Conservation (phyloP, 2,797 vertebrate species). For the Falco biarmicus region DNA sequence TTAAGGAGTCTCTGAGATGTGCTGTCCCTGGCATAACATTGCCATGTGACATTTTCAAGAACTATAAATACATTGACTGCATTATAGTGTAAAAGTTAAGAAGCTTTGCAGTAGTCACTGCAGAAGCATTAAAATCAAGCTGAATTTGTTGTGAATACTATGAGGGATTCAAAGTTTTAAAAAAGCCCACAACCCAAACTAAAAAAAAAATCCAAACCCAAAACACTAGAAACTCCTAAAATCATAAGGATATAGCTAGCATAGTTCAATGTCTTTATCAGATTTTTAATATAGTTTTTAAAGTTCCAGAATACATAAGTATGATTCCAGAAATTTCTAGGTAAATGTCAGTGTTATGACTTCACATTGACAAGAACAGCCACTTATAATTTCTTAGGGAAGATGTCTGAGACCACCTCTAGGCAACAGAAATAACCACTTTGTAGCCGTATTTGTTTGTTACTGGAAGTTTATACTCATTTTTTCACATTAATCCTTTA, state of each 20-base stretch:
- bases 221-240: background rate
- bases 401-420: slow-evolving; percentile 50
- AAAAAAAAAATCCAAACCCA: background rate
- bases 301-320: background rate
- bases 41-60: slow-evolving; percentile 59
- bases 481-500: slow-evolving; percentile 61
- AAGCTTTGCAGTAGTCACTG: slow-evolving; percentile 54
- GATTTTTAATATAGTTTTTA: background rate
- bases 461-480: slow-evolving; percentile 58
- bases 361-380: slow-evolving; percentile 46
- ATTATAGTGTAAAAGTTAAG: slow-evolving; percentile 61
- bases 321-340: slow-evolving; percentile 41
- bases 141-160: background rate
- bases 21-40: slow-evolving; percentile 50
- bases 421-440: slow-evolving; percentile 52
- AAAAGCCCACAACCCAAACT: background rate
- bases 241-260: background rate
- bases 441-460: slow-evolving; percentile 52
- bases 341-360: slow-evolving; percentile 48
- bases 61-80: slow-evolving; percentile 67
- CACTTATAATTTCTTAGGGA: slow-evolving; percentile 41
- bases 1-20: slow-evolving; percentile 54
- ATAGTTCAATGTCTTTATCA: background rate
- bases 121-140: slow-evolving; percentile 41
- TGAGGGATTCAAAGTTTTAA: background rate